Evolutionary conservation across 2,888 invertebrate species (phyloP).

Genomic region (Cactoblastis cactorum): DNA sequence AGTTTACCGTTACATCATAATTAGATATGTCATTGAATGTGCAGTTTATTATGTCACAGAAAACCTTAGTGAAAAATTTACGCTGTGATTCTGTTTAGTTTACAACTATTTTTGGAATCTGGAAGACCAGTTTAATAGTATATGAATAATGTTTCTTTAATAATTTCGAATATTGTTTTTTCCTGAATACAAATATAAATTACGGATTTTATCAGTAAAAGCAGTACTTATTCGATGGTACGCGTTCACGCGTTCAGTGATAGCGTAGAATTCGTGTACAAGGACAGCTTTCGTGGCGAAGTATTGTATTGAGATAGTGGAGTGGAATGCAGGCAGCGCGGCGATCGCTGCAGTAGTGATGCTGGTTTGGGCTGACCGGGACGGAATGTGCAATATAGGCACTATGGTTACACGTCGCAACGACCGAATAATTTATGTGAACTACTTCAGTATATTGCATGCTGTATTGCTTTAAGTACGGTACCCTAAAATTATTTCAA

Average conservation of each 20-base stretch:
- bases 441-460: constrained; percentile 32
- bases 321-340: constrained; percentile 61
- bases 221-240: constrained; percentile 24
- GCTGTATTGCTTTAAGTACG: too few species aligned
- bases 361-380: too few species aligned
- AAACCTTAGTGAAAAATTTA: too few species aligned
- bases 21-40: not conserved
- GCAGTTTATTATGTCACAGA: too few species aligned
- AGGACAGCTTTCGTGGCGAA: constrained; percentile 38
- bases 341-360: constrained; percentile 47
- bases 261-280: constrained; percentile 26
- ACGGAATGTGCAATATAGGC: constrained; percentile 62
- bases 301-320: constrained; percentile 50
- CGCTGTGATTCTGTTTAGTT: too few species aligned
- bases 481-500: too few species aligned
- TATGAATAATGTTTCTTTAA: too few species aligned
- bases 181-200: too few species aligned
- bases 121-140: too few species aligned
- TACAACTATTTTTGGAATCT: not conserved
- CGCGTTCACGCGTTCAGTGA: constrained; percentile 29
- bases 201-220: constrained; percentile 17
- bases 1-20: not conserved
- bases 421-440: constrained; percentile 44
- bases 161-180: too few species aligned
- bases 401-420: constrained; percentile 51